phyloP scores from a whole-genome alignment of 2,113 vertebrate species.

The Oreochromis tanganicae region DNA sequence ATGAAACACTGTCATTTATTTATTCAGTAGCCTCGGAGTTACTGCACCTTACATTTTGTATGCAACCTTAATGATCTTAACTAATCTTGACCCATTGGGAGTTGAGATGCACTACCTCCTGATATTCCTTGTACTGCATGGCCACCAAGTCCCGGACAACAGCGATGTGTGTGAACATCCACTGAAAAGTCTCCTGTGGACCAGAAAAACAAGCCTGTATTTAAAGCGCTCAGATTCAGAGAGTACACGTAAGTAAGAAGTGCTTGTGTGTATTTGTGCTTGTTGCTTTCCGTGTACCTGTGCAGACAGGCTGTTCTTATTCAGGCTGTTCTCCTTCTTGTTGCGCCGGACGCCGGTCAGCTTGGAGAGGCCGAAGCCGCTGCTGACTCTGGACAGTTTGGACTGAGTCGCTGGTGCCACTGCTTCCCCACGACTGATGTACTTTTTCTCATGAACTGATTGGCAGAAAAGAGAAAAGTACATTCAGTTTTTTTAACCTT shows the following conservation, averaged over 20 bases:
- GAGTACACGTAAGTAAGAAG: accelerated
- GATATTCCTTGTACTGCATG: constrained; percentile 95
- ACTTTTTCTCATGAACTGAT: constrained; percentile 93
- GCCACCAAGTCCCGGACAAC: constrained; percentile 94
- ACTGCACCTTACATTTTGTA: background rate
- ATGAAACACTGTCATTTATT: background rate
- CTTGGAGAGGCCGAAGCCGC: constrained; percentile 96
- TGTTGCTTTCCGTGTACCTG: constrained; percentile 73
- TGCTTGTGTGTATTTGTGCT: accelerated
- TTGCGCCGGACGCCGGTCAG: constrained; percentile 90
- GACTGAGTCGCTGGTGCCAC: constrained; percentile 85
- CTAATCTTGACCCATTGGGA: background rate
- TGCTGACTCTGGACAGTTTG: constrained; percentile 95
- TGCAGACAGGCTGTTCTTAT: constrained; percentile 89
- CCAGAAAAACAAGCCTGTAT: background rate
- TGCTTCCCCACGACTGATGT: constrained; percentile 89
- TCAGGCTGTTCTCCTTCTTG: constrained; percentile 91
- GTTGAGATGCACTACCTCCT: constrained; percentile 78
- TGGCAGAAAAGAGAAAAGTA: background rate
- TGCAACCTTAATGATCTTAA: background rate
- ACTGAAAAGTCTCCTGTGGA: constrained; percentile 92
- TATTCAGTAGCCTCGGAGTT: background rate
- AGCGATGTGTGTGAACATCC: constrained; percentile 99
- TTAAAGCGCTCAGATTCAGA: background rate
- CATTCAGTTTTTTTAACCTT: background rate